These are phyloP conservation scores for Anabas testudineus DNA, from an alignment of 2,797 vertebrate genomes.

Conservation along the genomic window DNA sequence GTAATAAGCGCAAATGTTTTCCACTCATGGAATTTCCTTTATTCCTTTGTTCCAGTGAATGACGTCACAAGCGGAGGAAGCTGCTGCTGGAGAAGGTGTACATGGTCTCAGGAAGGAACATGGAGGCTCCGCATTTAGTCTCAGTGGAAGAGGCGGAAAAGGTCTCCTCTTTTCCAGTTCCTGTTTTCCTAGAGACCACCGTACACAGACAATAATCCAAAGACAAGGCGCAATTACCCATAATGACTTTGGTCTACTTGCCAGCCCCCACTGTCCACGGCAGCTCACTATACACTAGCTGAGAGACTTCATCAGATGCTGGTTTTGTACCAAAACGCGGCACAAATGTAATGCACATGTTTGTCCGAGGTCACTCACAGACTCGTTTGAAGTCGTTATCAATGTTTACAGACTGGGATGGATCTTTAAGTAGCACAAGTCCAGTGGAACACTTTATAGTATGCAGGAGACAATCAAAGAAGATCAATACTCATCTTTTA, in stretches of 20 bases:
- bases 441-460: neutral
- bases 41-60: slow-evolving; percentile 23
- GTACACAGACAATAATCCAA: slow-evolving; percentile 15
- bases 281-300: neutral
- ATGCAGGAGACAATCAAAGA: neutral
- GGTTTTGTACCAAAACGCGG: neutral
- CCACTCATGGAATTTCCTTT: slow-evolving; percentile 10
- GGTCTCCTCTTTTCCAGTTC: neutral
- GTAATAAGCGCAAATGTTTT: neutral
- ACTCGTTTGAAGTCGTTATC: slow-evolving; percentile 6
- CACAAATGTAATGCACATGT: neutral
- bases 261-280: neutral
- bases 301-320: neutral
- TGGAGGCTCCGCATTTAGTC: slow-evolving; percentile 18
- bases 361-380: neutral
- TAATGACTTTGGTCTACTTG: slow-evolving; percentile 34
- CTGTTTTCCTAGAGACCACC: slow-evolving; percentile 7
- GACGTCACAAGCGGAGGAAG: slow-evolving; percentile 58
- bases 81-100: slow-evolving; percentile 25
- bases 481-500: too few species aligned
- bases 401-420: slow-evolving; percentile 55
- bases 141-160: neutral
- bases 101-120: slow-evolving; percentile 71
- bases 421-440: slow-evolving; percentile 26
- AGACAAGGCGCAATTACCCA: slow-evolving; percentile 14